Evolutionary conservation across 2,113 vertebrate species (phyloP).

Genomic region (Hippoglossus stenolepis): DNA sequence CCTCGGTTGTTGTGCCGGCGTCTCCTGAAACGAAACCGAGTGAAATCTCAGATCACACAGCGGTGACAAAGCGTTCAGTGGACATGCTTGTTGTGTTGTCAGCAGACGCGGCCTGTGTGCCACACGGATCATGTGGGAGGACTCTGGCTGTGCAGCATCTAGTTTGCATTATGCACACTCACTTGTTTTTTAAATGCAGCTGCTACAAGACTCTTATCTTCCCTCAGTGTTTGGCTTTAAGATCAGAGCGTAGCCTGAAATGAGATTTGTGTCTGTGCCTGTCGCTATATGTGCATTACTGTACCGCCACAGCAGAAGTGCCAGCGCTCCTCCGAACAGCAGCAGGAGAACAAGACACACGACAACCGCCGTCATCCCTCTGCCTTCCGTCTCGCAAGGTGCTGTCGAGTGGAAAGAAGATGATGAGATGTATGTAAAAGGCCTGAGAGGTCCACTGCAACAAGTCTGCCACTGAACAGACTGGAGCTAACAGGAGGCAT

Average conservation of each 20-base stretch:
- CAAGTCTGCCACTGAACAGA: neutral
- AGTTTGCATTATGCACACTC: too few species aligned
- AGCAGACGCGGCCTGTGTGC: conserved; percentile 31
- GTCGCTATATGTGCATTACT: conserved; percentile 31
- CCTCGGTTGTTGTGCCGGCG: conserved; percentile 50
- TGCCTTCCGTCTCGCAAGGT: conserved; percentile 64
- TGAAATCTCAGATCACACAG: conserved; percentile 42
- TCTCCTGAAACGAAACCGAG: conserved; percentile 67
- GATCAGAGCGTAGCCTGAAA: conserved; percentile 46
- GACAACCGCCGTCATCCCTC: conserved; percentile 54
- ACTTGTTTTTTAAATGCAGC: too few species aligned
- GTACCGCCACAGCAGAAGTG: conserved; percentile 79
- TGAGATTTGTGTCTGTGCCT: conserved; percentile 44
- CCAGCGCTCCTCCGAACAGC: conserved; percentile 60
- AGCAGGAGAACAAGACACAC: conserved; percentile 73
- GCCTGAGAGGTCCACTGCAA: conserved; percentile 7
- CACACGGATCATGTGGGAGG: neutral
- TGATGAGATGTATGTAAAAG: conserved; percentile 1
- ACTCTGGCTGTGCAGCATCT: too few species aligned
- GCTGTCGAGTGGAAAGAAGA: conserved; percentile 67
- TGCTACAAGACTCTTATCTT: conserved; percentile 3
- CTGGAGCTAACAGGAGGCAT: conserved; percentile 22
- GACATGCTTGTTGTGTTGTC: conserved; percentile 38
- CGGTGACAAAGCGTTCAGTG: conserved; percentile 21
- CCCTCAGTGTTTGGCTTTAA: conserved; percentile 32